Evolutionary conservation across 2,888 invertebrate species (phyloP).

Genomic region (Apamea sordens): DNA sequence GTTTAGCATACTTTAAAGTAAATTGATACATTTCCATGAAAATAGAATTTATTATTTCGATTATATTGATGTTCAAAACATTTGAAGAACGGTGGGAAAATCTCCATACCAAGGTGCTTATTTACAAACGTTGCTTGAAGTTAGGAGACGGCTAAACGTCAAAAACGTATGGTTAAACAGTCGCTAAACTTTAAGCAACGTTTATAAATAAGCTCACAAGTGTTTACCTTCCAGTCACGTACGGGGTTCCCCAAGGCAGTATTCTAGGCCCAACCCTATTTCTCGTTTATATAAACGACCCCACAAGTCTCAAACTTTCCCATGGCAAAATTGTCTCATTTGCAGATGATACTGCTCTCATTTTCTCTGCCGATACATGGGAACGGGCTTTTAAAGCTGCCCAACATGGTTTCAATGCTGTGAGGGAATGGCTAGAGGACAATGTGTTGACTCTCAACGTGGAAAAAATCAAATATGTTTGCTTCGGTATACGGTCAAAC

Average conservation of each 20-base stretch:
- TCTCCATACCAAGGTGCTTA: too few species aligned
- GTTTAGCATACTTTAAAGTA: slow-evolving; percentile 25
- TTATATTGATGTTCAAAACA: neutral
- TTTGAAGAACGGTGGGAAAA: neutral
- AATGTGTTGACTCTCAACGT: neutral
- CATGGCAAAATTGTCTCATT: neutral
- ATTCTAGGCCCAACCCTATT: too few species aligned
- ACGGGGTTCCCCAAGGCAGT: too few species aligned
- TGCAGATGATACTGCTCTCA: neutral
- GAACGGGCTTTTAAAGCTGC: neutral
- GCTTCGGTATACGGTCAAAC: neutral
- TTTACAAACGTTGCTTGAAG: too few species aligned
- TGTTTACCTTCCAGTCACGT: too few species aligned
- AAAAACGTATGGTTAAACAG: too few species aligned
- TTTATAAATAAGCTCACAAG: too few species aligned
- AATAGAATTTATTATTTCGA: slow-evolving; percentile 15
- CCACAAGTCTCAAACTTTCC: too few species aligned
- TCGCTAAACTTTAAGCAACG: too few species aligned
- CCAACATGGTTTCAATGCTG: neutral
- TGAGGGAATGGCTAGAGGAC: neutral
- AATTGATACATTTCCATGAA: slow-evolving; percentile 49
- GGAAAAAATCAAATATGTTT: neutral
- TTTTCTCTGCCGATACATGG: neutral
- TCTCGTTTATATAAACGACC: too few species aligned
- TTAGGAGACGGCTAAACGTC: too few species aligned